A percentile compares a stretch with the other conserved stretches of the same genome.
These are phyloP conservation scores for Anthoptus insignis DNA, from an alignment of 2,888 invertebrate species.

Conservation along the genomic window DNA sequence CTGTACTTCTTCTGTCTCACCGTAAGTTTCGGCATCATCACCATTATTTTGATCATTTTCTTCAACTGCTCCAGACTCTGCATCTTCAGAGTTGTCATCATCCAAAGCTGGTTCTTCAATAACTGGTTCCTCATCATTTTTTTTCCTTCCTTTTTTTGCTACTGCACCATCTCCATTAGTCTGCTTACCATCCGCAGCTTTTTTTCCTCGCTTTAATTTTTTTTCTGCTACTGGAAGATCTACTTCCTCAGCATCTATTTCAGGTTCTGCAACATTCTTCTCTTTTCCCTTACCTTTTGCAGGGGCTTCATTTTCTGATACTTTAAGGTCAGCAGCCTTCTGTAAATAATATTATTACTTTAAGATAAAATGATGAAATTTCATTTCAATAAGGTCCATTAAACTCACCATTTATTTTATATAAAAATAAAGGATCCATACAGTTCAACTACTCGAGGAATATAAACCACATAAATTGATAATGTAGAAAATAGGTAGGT, in stretches of 20 bases:
- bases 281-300: slow-evolving; percentile 75
- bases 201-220: slow-evolving; percentile 67
- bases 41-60: slow-evolving; percentile 58
- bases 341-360: slow-evolving; percentile 59
- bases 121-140: slow-evolving; percentile 59
- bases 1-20: slow-evolving; percentile 56
- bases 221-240: slow-evolving; percentile 52
- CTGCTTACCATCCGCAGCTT: slow-evolving; percentile 54
- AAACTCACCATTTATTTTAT: no score
- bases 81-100: slow-evolving; percentile 65
- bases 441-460: no score
- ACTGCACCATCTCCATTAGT: slow-evolving; percentile 61
- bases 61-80: slow-evolving; percentile 58
- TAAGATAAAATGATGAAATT: no score
- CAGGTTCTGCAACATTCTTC: slow-evolving; percentile 61
- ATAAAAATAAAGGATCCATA: no score
- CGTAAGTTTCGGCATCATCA: slow-evolving; percentile 64
- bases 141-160: slow-evolving; percentile 73
- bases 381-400: no score
- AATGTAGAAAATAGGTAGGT: no score
- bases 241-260: slow-evolving; percentile 55
- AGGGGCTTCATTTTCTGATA: slow-evolving; percentile 66
- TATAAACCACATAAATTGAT: no score
- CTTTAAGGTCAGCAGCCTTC: slow-evolving; percentile 74
- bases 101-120: slow-evolving; percentile 60